Evolutionary conservation across 2,888 invertebrate genomes (phyloP).

Genomic region (Elysia crispata): DNA sequence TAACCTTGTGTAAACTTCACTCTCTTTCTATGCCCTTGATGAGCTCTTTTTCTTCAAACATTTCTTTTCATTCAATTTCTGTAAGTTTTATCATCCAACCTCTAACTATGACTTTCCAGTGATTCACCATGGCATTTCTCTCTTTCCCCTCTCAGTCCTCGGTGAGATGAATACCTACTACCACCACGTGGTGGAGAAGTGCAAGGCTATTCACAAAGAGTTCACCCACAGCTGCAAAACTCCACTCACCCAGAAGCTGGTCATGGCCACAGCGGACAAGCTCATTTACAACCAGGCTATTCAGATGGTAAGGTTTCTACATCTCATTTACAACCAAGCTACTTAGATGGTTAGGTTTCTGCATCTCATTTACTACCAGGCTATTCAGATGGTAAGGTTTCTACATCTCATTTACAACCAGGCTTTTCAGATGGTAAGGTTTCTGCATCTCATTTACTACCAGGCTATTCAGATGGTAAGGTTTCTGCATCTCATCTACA

Average conservation of each 20-base stretch:
- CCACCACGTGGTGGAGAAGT: conserved; percentile 88
- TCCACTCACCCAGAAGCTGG: conserved; percentile 81
- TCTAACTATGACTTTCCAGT: no score
- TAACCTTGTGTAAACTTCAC: no score
- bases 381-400: not conserved
- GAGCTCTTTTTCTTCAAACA: no score
- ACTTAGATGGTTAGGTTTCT: not conserved
- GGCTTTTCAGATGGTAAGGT: not conserved
- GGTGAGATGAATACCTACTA: conserved; percentile 94
- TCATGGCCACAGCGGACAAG: conserved; percentile 89
- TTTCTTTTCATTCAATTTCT: no score
- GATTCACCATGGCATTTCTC: no score
- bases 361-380: not conserved
- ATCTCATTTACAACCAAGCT: not conserved
- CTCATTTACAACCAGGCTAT: conserved; percentile 98
- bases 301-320: conserved; percentile 79
- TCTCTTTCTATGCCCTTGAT: no score
- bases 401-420: not conserved
- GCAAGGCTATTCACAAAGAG: conserved; percentile 91
- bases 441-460: not conserved
- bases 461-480: not conserved
- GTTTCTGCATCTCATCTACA: not conserved
- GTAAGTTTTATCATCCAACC: no score
- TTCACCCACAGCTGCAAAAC: conserved; percentile 79
- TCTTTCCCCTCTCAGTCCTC: conserved; percentile 83